These are phyloP conservation scores for Malthinus flaveolus DNA, from an alignment of 2,888 invertebrate species.

Conservation along the genomic window DNA sequence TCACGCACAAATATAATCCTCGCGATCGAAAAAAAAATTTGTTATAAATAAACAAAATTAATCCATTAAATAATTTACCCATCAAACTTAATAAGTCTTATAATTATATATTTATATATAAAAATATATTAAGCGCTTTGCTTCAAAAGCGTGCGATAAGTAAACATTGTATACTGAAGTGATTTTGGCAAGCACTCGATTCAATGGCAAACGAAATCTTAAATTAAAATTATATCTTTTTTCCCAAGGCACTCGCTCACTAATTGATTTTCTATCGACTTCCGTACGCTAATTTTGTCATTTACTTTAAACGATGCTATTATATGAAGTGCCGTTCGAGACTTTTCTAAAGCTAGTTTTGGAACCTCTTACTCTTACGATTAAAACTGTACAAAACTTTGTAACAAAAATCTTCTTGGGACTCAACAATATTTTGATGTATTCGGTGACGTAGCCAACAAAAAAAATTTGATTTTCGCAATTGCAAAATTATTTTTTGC, in stretches of 20 bases:
- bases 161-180: slow-evolving; percentile 16
- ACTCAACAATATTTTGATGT: no score
- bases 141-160: slow-evolving; percentile 1
- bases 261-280: no score
- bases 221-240: background rate
- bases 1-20: slow-evolving; percentile 7
- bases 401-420: no score
- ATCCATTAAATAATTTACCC: slow-evolving; percentile 1
- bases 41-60: slow-evolving; percentile 1
- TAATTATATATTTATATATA: slow-evolving; percentile 14
- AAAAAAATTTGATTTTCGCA: no score
- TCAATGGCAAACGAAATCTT: slow-evolving; percentile 14
- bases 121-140: slow-evolving; percentile 24
- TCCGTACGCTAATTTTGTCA: no score
- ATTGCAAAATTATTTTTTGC: no score
- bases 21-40: background rate
- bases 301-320: no score
- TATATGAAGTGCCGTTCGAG: no score
- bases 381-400: no score
- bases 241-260: slow-evolving; percentile 20
- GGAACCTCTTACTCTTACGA: no score
- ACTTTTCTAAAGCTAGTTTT: no score
- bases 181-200: slow-evolving; percentile 25
- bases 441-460: no score
- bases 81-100: slow-evolving; percentile 18